Evolutionary conservation across 2,797 vertebrate species (phyloP).

Genomic region (Pseudotriccus pelzelni): DNA sequence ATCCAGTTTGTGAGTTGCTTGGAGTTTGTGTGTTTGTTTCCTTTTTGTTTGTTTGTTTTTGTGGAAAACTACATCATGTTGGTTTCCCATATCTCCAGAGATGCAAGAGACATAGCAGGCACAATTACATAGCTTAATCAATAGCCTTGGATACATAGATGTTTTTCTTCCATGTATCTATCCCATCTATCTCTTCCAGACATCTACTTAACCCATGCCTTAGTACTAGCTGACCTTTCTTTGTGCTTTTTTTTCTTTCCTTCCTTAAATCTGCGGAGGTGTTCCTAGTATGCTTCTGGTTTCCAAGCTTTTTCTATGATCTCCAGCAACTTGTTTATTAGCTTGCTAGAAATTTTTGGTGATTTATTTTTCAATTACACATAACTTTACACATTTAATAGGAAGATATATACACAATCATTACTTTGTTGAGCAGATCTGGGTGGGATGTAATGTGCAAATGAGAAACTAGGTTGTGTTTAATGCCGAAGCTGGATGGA

Average conservation of each 20-base stretch:
- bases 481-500: not conserved
- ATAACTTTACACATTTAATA: not conserved
- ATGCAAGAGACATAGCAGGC: not conserved
- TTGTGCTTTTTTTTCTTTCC: not conserved
- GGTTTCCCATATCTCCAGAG: not conserved
- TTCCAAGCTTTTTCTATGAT: not conserved
- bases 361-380: not conserved
- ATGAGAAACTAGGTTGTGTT: not conserved
- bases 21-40: not conserved
- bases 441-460: not conserved
- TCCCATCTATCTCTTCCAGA: not conserved
- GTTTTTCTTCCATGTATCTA: not conserved
- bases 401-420: not conserved
- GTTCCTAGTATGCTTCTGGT: not conserved
- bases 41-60: not conserved
- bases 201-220: not conserved
- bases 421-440: not conserved
- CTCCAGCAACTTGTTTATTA: not conserved
- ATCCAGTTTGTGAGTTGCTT: not conserved
- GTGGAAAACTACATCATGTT: not conserved
- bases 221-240: not conserved
- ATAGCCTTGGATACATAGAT: not conserved
- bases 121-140: not conserved
- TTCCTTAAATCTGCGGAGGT: not conserved
- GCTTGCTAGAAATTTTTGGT: not conserved